Base-by-base conservation (phyloP, 2,797 vertebrate genomes). In the Botia kubotai region DNA sequence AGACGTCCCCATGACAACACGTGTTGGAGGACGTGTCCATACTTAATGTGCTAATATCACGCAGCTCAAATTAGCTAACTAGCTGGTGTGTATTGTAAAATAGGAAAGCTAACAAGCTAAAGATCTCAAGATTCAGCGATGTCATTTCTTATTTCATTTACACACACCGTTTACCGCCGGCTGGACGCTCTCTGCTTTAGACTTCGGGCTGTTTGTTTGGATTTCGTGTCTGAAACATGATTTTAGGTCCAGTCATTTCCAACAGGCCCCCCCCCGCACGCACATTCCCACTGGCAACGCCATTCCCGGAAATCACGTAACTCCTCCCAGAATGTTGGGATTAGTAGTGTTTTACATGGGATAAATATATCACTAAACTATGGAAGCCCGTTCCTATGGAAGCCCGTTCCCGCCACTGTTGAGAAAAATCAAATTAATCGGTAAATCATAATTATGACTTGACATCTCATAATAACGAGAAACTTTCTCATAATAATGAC, bases 191-290 rank as follows among this genome's bases (percentile, higher is more conserved):
- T 78, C 73, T 83, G 79, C 86, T 85, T 91, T 90, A 91, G 91
- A 89, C 91, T 72, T 84, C 83, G 62, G 66, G 84, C 83, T 84
- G 81, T 86, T 29, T 29, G 29, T 29, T 82, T 85, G 83, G 29
- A 29, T 29, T 29, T 29, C 29, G 39, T 6, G 39, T 79, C 90
- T 91, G 91, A 86, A 29, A 29, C 29, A 29, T 2, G 29, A 89
- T 88, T 85, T 89, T 91, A 53, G 89, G 86, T 88, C 91, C 90
- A 87, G 92, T 93, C 93, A 94, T 94, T 89, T 93, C 94, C 92
- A 89, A 87, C 92, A 93, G 89, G 91, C n/a, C n/a, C 94, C 90
- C 91, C 39, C 29, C 85, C 50, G 73, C 88, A 76, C 91, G 82
- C 90, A 89, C 91, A 89, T 91, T 91, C 87, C 90, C 89, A 90